Evolutionary conservation across 2,797 vertebrate genomes (phyloP).

Genomic region (Hyperoplus immaculatus): DNA sequence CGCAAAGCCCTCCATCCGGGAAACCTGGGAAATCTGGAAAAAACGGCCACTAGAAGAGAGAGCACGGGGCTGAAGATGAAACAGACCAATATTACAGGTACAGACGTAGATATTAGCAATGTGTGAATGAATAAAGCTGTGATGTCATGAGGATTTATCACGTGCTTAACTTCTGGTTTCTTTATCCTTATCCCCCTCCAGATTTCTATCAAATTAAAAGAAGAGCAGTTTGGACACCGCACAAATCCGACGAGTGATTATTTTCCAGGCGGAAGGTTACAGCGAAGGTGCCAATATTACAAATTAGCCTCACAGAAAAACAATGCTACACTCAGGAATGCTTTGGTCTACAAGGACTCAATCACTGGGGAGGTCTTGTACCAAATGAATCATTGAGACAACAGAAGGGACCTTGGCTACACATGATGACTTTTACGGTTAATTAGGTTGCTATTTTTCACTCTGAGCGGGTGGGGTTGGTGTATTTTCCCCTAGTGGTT

Average conservation of each 20-base stretch:
- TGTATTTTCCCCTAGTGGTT: slow-evolving; percentile 22
- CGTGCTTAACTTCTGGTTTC: slow-evolving; percentile 27
- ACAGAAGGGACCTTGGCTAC: slow-evolving; percentile 55
- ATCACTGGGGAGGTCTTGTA: slow-evolving; percentile 16
- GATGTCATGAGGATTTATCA: not conserved
- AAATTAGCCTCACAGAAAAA: slow-evolving; percentile 28
- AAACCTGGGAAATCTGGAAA: slow-evolving; percentile 57
- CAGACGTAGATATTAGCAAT: too few species aligned
- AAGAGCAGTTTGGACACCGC: slow-evolving; percentile 78
- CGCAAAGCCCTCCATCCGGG: slow-evolving; percentile 10
- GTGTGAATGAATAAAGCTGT: not conserved
- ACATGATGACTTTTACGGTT: slow-evolving; percentile 33
- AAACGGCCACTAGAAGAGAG: slow-evolving; percentile 65
- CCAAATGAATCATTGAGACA: slow-evolving; percentile 28
- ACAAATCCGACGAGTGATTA: slow-evolving; percentile 87
- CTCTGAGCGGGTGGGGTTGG: slow-evolving; percentile 32
- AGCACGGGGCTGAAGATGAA: slow-evolving; percentile 84
- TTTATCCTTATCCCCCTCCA: slow-evolving; percentile 68
- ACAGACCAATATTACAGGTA: slow-evolving; percentile 93
- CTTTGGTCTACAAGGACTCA: slow-evolving; percentile 37
- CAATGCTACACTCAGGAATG: slow-evolving; percentile 66
- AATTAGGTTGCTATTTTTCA: slow-evolving; percentile 68
- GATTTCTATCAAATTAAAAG: slow-evolving; percentile 94
- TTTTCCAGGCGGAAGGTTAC: not conserved
- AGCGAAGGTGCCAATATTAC: slow-evolving; percentile 30